A percentile compares a stretch with the other conserved stretches of the same genome.
phyloP scores from a whole-genome alignment of 2,888 invertebrate species.

The Habroteleia sp. region DNA sequence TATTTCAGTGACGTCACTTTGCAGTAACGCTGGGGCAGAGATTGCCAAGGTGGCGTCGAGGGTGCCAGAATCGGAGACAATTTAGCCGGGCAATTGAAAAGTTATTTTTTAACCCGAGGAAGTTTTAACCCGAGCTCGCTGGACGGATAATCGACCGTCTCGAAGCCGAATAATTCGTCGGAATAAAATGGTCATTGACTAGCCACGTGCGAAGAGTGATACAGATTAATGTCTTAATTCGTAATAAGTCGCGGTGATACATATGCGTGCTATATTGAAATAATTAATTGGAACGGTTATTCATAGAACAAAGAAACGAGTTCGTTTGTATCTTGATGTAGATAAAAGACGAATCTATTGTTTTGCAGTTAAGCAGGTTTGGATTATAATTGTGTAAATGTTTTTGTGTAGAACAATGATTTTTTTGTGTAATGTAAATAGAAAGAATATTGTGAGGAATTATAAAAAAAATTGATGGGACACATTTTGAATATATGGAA shows the following conservation, averaged over 20 bases:
- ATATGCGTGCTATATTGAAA: conserved; percentile 7
- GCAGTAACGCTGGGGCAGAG: conserved; percentile 57
- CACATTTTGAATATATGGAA: too few species aligned
- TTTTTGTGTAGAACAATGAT: too few species aligned
- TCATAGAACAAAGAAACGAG: conserved; percentile 18
- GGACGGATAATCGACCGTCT: conserved; percentile 21
- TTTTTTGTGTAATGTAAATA: too few species aligned
- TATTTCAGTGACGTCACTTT: conserved; percentile 62
- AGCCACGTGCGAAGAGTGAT: conserved; percentile 28
- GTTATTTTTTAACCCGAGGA: conserved; percentile 16
- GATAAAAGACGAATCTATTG: too few species aligned
- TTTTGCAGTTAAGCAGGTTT: too few species aligned
- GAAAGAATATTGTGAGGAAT: too few species aligned
- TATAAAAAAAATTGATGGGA: too few species aligned
- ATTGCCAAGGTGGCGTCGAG: conserved; percentile 47
- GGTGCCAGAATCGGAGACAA: conserved; percentile 30
- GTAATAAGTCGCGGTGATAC: conserved; percentile 33
- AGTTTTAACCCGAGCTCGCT: too few species aligned
- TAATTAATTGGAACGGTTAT: conserved; percentile 7
- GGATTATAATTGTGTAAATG: too few species aligned
- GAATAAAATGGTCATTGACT: conserved; percentile 57
- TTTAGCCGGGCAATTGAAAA: conserved; percentile 9
- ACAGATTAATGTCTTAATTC: conserved; percentile 48
- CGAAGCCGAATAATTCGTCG: conserved; percentile 20
- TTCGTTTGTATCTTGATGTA: too few species aligned